Base-by-base conservation (phyloP, 2,888 invertebrate species). In the Pycnomerus fuliginosus region DNA sequence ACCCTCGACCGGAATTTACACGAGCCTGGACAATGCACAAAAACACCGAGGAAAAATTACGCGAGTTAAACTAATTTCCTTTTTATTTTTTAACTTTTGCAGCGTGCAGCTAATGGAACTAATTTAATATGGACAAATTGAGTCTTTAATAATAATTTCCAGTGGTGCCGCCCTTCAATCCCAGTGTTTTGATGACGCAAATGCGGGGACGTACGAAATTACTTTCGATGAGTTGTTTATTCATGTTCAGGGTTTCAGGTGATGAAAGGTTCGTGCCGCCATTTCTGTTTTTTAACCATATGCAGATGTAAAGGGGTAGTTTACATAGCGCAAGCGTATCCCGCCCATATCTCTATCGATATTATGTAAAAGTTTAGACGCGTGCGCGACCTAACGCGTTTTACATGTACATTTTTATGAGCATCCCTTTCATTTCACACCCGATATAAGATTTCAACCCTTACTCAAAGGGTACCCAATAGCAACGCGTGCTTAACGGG, bases 311-410 rank as follows among this genome's bases (percentile, higher is more conserved):
- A 67, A 65, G 64, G 67, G 67, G 64, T 65, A 62, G 62, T 63
- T 64, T 61, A 55, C 50, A 67, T 62, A 55, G 68, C 66, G 68
- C 68, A 67, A 60, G 67, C 67, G 65, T 65, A 68, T 59, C 65
- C 64, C 68, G 65, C 69, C 68, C 68, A 68, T 67, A 68, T 68
- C 65, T 66, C 64, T 67, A 71, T 71, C 68, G 71, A 71, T 70
- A 70, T 70, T 71, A 71, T 71, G 71, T 71, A 71, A 71, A 58
- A 64, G 61, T 37, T n/a, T 40, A 53, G 56, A 68, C 71, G 69
- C 68, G 61, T 69, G 68, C 69, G 68, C 68, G 65, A 64, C 58
- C 64, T 64, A 55, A 64, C 68, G 64, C 68, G 64, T 67, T 69
- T 68, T 69, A 68, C 68, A 70, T 70, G 67, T 65, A 69, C 68